A percentile compares a stretch with the other conserved stretches of the same genome.
Evolutionary conservation across 2,797 vertebrate genomes (phyloP).

Genomic region (Tapirus indicus): DNA sequence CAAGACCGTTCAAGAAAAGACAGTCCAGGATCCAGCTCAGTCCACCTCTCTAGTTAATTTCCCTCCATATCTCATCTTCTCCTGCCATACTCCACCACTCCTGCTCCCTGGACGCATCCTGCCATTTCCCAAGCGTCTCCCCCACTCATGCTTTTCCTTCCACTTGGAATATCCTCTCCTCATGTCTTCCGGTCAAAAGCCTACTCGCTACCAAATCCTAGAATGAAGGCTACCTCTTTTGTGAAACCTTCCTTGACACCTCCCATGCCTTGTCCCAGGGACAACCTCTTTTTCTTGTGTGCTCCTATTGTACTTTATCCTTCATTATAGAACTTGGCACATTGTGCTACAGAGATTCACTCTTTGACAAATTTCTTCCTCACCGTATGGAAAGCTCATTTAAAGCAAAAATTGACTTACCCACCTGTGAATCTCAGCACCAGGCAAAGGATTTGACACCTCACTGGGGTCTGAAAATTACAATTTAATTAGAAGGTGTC

Average conservation of each 20-base stretch:
- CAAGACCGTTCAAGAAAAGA: background rate
- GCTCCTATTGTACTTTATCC: background rate
- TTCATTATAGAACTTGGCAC: background rate
- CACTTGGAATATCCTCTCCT: background rate
- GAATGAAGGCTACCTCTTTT: background rate
- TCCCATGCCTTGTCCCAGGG: background rate
- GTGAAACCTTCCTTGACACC: background rate
- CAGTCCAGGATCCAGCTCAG: background rate
- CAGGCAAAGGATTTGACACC: background rate
- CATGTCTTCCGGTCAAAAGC: background rate
- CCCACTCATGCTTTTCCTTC: background rate
- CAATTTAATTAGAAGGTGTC: background rate
- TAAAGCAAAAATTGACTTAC: background rate
- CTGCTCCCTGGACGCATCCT: accelerated
- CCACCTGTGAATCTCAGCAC: background rate
- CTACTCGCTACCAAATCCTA: background rate
- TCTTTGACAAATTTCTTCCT: background rate
- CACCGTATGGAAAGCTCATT: background rate
- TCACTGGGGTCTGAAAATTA: background rate
- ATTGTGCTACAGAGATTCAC: background rate
- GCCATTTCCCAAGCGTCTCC: background rate
- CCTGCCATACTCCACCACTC: background rate
- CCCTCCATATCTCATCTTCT: background rate
- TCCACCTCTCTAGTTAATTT: background rate
- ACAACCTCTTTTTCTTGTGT: background rate